These are phyloP conservation scores for Glaucidium brasilianum DNA, from an alignment of 2,113 vertebrate species.

Conservation along the genomic window DNA sequence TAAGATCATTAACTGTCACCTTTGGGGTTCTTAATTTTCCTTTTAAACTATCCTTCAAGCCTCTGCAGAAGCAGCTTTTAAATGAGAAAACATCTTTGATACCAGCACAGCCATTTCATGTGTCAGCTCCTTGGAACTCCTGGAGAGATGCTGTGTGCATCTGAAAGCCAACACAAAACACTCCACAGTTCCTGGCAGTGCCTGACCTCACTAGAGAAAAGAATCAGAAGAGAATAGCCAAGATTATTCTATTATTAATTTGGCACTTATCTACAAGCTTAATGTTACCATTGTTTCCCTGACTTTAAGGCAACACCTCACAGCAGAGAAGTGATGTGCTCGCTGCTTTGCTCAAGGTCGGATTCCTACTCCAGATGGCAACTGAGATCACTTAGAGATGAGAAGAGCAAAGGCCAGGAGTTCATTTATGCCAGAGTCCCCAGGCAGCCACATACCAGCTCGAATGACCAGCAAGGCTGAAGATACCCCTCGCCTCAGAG, in stretches of 20 bases:
- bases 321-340: not conserved
- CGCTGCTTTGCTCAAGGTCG: rapidly evolving
- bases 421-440: not conserved
- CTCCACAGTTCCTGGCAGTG: not conserved
- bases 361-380: not conserved
- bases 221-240: not conserved
- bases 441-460: not conserved
- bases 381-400: rapidly evolving
- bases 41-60: not conserved
- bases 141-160: rapidly evolving
- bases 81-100: not conserved
- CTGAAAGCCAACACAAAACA: not conserved
- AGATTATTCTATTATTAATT: not conserved
- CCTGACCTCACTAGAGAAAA: not conserved
- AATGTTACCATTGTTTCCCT: not conserved
- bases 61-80: not conserved
- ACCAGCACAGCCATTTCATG: not conserved
- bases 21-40: not conserved
- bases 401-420: not conserved
- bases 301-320: not conserved
- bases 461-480: no score
- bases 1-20: not conserved
- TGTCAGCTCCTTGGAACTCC: not conserved
- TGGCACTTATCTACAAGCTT: not conserved
- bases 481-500: not conserved